phyloP scores from a whole-genome alignment of 2,113 vertebrate species.

The Cariama cristata region DNA sequence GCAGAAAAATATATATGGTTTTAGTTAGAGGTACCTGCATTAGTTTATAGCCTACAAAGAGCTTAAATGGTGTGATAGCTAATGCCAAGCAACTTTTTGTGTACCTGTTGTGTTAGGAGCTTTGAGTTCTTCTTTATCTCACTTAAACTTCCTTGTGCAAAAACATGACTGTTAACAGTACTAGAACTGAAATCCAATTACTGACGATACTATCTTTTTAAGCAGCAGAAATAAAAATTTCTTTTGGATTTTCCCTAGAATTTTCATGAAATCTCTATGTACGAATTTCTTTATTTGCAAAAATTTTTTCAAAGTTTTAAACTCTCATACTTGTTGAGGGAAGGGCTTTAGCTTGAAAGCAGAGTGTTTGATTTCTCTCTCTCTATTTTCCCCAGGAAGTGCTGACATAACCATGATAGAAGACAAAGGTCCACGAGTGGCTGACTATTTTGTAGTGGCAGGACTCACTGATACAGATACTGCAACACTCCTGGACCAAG shows the following conservation, averaged over 20 bases:
- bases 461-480: conserved; percentile 94
- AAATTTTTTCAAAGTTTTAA: not conserved
- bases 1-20: not conserved
- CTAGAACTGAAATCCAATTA: not conserved
- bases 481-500: conserved; percentile 90
- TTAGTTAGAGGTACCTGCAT: not conserved
- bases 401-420: conserved; percentile 87
- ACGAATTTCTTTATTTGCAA: not conserved
- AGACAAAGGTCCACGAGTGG: conserved; percentile 96
- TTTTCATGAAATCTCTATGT: not conserved
- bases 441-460: conserved; percentile 98
- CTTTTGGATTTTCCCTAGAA: not conserved
- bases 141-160: not conserved
- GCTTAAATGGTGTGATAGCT: not conserved
- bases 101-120: not conserved
- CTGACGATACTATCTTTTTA: not conserved
- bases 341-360: not conserved
- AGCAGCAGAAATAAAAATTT: not conserved
- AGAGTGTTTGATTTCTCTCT: not conserved
- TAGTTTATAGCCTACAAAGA: not conserved
- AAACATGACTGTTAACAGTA: not conserved
- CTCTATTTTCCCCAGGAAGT: conserved; percentile 56
- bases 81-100: not conserved
- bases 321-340: not conserved
- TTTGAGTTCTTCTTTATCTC: not conserved